Base-by-base conservation (phyloP, 1,140 invertebrate genomes). In the Adelges cooleyi region DNA sequence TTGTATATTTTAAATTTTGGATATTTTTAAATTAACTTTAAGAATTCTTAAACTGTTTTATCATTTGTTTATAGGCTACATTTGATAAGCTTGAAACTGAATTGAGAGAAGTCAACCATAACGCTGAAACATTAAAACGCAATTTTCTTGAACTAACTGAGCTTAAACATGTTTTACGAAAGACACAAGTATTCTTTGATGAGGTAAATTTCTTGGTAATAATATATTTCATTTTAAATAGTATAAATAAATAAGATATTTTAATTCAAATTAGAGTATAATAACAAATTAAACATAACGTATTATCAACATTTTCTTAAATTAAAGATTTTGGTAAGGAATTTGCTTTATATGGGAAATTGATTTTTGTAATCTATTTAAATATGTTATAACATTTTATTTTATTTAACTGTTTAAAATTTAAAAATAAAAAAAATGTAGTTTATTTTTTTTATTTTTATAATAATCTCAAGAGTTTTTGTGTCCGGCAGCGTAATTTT, bases 151-250 rank as follows among this genome's bases (percentile, higher is more conserved):
- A 99, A 77, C 77, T 99, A 33, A 95, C 92, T 0, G 96, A 99
- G 75, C 78, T 98, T 52, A 95, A 95, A 74, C 92, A 97, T 73
- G 96, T 98, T 70, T 78, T 99, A 52, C 81, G 87, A 68, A 97
- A 97, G 77, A 97, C 95, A 20, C 93, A 98, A 81, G 86, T 87
- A 40, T 99, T 99, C 78, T 98, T 99, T 74, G 90, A 95, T 71
- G 94, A 98, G 86, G 95, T 98, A 83, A 82, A 82, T 78, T 42
- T 56, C 36, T 40, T 10, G n/a, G n/a, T 40, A 40, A 10, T 40
- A 40, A 10, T 40, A 10, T 10, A 9, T 40, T 10, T 40, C 9
- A 10, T 48, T 48, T 48, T 20, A 4, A 18, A n/a, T n/a, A 18
- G 44, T 48, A 20, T 48, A 20, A 48, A 48, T 18, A n/a, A 48